Evolutionary conservation across 2,888 invertebrate species (phyloP).

Genomic region (Caenorhabditis macrosperma): DNA sequence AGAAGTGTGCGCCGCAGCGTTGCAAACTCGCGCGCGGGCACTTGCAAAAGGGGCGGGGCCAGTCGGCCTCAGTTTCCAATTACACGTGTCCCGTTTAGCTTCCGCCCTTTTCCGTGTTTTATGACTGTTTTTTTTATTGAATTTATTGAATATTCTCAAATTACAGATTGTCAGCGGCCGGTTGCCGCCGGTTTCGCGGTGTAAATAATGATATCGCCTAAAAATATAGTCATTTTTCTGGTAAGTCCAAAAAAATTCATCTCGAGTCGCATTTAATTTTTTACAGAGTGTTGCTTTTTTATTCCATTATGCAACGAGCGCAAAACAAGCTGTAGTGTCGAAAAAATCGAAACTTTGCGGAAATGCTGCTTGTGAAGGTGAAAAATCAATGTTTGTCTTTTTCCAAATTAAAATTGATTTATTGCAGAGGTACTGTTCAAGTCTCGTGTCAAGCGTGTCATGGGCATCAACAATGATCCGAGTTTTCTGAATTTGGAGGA

Average conservation of each 20-base stretch:
- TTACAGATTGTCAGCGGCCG: slow-evolving; percentile 40
- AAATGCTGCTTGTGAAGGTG: slow-evolving; percentile 60
- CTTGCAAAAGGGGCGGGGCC: slow-evolving; percentile 42
- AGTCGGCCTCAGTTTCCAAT: background rate
- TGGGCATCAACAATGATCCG: slow-evolving; percentile 58
- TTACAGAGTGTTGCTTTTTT: slow-evolving; percentile 31
- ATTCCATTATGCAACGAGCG: slow-evolving; percentile 16
- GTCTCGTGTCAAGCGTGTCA: slow-evolving; percentile 59
- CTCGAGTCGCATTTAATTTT: background rate
- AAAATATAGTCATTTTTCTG: slow-evolving; percentile 22
- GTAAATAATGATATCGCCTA: slow-evolving; percentile 43
- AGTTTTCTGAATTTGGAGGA: slow-evolving; percentile 55
- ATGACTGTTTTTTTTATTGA: slow-evolving; percentile 1
- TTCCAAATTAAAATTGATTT: background rate
- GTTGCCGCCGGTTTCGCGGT: slow-evolving; percentile 28
- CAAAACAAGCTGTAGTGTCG: slow-evolving; percentile 46
- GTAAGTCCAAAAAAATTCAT: slow-evolving; percentile 31
- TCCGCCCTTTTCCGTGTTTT: slow-evolving; percentile 16
- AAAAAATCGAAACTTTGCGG: slow-evolving; percentile 67
- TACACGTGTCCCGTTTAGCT: slow-evolving; percentile 55
- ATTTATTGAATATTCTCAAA: slow-evolving; percentile 11
- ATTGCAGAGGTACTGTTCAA: slow-evolving; percentile 68
- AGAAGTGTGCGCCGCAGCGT: background rate
- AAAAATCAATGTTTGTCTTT: background rate
- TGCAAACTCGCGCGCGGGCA: slow-evolving; percentile 28